Base-by-base conservation (phyloP, 2,113 vertebrate genomes). In the Phoxinus phoxinus region DNA sequence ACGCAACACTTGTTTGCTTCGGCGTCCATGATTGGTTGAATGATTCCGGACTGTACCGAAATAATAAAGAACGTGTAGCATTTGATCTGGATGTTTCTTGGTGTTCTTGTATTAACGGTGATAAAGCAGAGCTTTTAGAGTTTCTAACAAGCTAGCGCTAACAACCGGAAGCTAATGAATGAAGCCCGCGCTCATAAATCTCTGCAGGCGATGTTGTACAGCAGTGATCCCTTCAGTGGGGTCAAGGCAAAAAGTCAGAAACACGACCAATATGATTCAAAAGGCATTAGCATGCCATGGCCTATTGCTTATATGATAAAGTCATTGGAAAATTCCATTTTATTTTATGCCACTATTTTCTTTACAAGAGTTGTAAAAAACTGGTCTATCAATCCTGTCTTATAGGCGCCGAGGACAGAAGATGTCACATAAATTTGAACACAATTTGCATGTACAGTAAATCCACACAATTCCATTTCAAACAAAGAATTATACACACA, bases 1-100 rank as follows among this genome's bases (percentile, higher is more conserved):
- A 74, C 25, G 61, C 59, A 87, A 75, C 75, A 84, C 80, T 86
- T 89, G 75, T 87, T 87, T 83, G 35, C 83, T 27, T 58, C 56
- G 59, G 46, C 23, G 4, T 72, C 65, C 32, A 23, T 83, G 81
- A 78, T 83, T 67, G 71, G 51, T 25, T 56, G 74, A 82, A 72
- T 61, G 59, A 76, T 85, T 81, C 48, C 10, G 51, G 72, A 59
- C 61, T 82, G 61, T 58, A 32, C 73, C 56, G 35, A 85, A 81
- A 72, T 61, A 65, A 86, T 83, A 32, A 83, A 86, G 58, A 6
- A 67, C n/a, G 53, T 56, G 58, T 32, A 32, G 11, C 2, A 30
- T 46, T 71, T 6, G 67, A 69, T 67, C 19, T 69, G 44, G 44
- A 51, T 51, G 79, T 23, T 81, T 81, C 61, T 15, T 30, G 27